phyloP scores from a whole-genome alignment of 1,140 invertebrate genomes.

The Coenobita brevimanus region DNA sequence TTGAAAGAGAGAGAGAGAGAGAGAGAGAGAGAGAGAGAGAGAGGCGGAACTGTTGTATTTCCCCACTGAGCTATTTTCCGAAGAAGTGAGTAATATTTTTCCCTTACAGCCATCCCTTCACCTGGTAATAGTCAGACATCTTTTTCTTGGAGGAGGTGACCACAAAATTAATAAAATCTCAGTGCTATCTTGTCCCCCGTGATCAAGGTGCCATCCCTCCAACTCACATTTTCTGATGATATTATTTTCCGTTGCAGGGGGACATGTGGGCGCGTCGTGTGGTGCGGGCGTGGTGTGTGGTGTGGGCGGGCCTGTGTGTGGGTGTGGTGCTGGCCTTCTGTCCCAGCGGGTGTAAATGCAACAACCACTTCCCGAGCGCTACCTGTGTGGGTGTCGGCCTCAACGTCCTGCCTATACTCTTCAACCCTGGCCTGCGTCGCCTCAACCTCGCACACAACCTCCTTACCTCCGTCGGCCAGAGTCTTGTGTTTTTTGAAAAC shows the following conservation, averaged over 20 bases:
- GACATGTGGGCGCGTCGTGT: no score
- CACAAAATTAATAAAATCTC: no score
- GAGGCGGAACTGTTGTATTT: not conserved
- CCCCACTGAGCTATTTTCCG: not conserved
- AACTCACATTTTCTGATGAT: not conserved
- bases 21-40: not conserved
- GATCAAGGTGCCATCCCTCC: no score
- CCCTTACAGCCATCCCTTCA: not conserved
- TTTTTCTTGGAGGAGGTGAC: no score
- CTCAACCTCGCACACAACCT: constrained; percentile 88
- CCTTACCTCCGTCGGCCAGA: constrained; percentile 74
- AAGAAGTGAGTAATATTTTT: not conserved
- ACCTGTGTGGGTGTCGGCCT: constrained; percentile 84
- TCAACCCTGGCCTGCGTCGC: constrained; percentile 84
- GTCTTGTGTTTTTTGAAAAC: constrained; percentile 71
- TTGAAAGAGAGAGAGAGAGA: constrained; percentile 1
- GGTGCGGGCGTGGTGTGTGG: constrained; percentile 47
- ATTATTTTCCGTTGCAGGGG: not conserved
- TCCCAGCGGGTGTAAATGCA: constrained; percentile 86
- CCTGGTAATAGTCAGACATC: no score
- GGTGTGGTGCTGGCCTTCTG: constrained; percentile 78
- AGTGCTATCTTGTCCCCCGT: no score
- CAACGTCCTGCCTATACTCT: constrained; percentile 88
- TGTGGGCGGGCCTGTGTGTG: constrained; percentile 36
- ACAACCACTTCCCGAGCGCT: constrained; percentile 84